Evolutionary conservation across 2,113 vertebrate species (phyloP).

Genomic region (Corythoichthys haematopterus): DNA sequence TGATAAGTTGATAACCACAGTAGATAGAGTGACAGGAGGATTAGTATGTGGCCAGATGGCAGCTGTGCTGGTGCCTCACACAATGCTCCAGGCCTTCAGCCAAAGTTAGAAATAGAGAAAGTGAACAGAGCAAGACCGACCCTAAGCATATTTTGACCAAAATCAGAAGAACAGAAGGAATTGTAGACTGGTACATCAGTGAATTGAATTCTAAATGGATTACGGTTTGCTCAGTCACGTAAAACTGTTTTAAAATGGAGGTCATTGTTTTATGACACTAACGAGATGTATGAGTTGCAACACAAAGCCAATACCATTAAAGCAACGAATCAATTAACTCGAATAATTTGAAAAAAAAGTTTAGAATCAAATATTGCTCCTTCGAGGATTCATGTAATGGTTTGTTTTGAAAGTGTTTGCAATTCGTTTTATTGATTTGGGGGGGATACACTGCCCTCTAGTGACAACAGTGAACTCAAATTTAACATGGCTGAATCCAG

Average conservation of each 20-base stretch:
- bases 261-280: background rate
- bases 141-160: background rate
- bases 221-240: background rate
- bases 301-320: background rate
- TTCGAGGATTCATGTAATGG: too few species aligned
- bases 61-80: background rate
- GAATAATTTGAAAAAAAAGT: too few species aligned
- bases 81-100: background rate
- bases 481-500: too few species aligned
- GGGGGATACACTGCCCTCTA: too few species aligned
- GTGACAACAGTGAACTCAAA: too few species aligned
- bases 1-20: background rate
- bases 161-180: background rate
- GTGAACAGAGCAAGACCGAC: background rate
- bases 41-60: constrained; percentile 1
- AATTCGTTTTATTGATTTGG: too few species aligned
- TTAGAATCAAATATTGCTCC: too few species aligned
- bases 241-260: background rate
- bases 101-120: background rate
- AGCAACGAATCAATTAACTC: too few species aligned
- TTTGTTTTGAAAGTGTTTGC: too few species aligned
- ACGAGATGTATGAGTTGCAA: background rate
- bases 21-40: background rate
- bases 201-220: background rate
- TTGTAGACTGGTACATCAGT: background rate